A percentile compares a stretch with the other conserved stretches of the same genome.
Evolutionary conservation across 2,888 invertebrate genomes (phyloP).

Genomic region (Macrophya annulata): DNA sequence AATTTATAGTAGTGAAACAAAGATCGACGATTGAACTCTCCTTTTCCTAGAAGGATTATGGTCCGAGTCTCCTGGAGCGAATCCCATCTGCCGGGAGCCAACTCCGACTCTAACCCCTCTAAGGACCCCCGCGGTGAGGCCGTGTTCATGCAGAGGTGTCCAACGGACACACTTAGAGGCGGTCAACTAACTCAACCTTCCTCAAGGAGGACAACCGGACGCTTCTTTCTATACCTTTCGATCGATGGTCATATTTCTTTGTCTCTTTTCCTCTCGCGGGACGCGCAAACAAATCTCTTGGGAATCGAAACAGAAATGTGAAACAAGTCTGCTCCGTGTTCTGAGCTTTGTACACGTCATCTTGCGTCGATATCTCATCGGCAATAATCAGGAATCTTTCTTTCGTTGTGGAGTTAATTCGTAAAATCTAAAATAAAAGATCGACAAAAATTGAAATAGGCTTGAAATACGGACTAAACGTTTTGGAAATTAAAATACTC

Average conservation of each 20-base stretch:
- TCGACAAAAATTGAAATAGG: background rate
- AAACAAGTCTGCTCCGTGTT: conserved; percentile 28
- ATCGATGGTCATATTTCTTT: conserved; percentile 16
- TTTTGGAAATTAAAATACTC: background rate
- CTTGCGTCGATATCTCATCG: conserved; percentile 20
- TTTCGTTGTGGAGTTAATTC: background rate
- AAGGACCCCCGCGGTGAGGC: conserved; percentile 45
- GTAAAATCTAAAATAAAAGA: background rate
- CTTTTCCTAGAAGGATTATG: conserved; percentile 49
- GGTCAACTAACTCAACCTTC: conserved; percentile 38
- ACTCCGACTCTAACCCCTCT: background rate
- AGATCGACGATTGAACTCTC: conserved; percentile 46
- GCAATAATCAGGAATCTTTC: background rate
- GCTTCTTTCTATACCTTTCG: conserved; percentile 17
- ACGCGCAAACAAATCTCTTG: conserved; percentile 26
- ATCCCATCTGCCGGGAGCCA: conserved; percentile 60
- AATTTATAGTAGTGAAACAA: conserved; percentile 49
- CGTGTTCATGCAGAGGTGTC: conserved; percentile 50
- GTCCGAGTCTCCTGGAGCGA: conserved; percentile 58
- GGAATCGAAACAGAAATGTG: conserved; percentile 37
- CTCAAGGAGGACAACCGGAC: conserved; percentile 16
- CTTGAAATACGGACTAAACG: background rate
- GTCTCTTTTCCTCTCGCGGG: background rate
- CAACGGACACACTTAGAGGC: conserved; percentile 52
- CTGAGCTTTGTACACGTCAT: background rate